phyloP scores from a whole-genome alignment of 2,888 invertebrate genomes.

The Lutraria lutraria region DNA sequence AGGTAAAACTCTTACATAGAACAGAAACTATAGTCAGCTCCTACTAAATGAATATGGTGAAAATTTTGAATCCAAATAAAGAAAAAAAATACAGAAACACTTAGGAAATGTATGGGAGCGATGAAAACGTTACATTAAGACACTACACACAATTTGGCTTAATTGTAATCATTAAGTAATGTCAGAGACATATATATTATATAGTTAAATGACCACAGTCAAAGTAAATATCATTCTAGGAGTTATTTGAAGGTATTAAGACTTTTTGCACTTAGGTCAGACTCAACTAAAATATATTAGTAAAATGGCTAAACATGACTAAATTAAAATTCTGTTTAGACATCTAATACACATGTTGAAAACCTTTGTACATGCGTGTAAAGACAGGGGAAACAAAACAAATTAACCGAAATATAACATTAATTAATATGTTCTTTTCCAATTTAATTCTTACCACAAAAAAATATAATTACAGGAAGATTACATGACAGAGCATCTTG shows the following conservation, averaged over 20 bases:
- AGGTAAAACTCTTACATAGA: conserved; percentile 5
- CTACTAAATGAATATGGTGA: not conserved
- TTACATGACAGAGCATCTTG: too few species aligned
- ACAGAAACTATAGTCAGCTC: not conserved
- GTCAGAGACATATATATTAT: too few species aligned
- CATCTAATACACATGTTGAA: not conserved
- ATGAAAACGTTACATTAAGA: too few species aligned
- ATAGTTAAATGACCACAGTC: too few species aligned
- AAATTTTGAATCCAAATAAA: not conserved
- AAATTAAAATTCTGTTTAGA: not conserved
- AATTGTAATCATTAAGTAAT: too few species aligned
- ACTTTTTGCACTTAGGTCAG: not conserved
- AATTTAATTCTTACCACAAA: too few species aligned
- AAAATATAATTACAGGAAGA: too few species aligned
- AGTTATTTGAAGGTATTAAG: too few species aligned
- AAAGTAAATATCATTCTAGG: too few species aligned
- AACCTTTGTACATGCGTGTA: not conserved
- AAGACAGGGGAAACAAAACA: not conserved
- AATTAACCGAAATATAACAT: too few species aligned
- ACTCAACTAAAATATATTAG: not conserved
- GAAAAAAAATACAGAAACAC: not conserved
- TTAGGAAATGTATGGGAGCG: not conserved
- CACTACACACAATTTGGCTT: too few species aligned
- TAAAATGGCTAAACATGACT: not conserved
- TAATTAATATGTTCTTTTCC: too few species aligned